Evolutionary conservation across 30 jellyfish, hydroid and myxozoan species (phyloP), one percentile per base, ranked within the genome.

Genomic region (Aurelia aurita): DNA sequence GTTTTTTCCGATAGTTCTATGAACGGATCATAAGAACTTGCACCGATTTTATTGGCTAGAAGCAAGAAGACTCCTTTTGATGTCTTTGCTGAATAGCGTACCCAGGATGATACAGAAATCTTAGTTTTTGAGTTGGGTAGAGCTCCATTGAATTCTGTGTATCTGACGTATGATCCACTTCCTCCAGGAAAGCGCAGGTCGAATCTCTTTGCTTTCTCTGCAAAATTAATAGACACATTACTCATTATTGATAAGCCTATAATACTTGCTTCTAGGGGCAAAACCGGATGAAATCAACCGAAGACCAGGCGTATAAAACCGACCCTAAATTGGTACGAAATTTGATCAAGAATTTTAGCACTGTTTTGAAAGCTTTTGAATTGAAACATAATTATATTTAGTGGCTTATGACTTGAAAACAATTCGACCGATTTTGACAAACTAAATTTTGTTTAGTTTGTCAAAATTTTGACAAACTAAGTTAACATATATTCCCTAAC

Each of bases 181-280:
- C 97, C 96, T 11, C 99, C 97, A 43, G 90, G 91, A 67, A 94
- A 80, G 14, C 59, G 88, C 26, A 88, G 46, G 67, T 94, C 99
- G 62, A 94, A 84, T 51, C 87, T 74, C 21, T 86, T 72, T 22
- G 99, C 86, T 20, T 80, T 83, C 44, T 71, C 99, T 94, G 87
- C n/a, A 31, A 70, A 49, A 71, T 18, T 3, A 46, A 39, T 39
- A 5, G 1, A 39, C 2, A 39, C 13, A 39, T 39, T 9, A 39
- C 15, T 39, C 9, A 8, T 1, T 39, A 39, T 9, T 7, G 51
- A 6, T 4, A 39, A 39, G 51, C 9, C 13, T 6, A 39, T 39
- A 39, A 9, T 39, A 39, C 14, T 39, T 39, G 0, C 51, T 39
- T 39, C 51, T 39, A n/a, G 16, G 51, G 51, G 18, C 21, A 26